Evolutionary conservation across 2,113 vertebrate species (phyloP).

Genomic region (Dinomys branickii): DNA sequence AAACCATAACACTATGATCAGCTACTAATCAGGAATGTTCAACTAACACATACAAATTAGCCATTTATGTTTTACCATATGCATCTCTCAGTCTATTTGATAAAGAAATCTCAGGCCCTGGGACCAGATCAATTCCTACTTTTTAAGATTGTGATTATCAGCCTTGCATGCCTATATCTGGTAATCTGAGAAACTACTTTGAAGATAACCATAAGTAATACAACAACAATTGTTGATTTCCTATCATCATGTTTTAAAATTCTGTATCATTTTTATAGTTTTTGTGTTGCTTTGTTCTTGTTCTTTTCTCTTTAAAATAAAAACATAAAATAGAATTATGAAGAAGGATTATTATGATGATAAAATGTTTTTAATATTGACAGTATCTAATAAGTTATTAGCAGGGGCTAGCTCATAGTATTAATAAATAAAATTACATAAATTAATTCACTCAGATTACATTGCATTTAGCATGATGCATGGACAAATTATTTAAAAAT

Average conservation of each 20-base stretch:
- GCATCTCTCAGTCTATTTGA: neutral
- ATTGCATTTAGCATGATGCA: neutral
- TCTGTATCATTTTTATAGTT: too few species aligned
- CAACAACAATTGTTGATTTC: too few species aligned
- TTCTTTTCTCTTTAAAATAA: too few species aligned
- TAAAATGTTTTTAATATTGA: constrained; percentile 29
- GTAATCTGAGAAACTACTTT: too few species aligned
- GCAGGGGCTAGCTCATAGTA: neutral
- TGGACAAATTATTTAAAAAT: constrained; percentile 5
- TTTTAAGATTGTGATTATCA: neutral
- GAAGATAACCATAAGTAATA: too few species aligned
- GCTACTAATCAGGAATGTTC: neutral
- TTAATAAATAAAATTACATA: constrained; percentile 5
- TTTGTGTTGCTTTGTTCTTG: too few species aligned
- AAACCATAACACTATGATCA: neutral
- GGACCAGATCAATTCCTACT: constrained; percentile 18
- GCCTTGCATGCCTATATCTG: too few species aligned
- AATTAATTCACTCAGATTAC: neutral
- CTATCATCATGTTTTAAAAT: too few species aligned
- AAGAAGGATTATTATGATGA: neutral
- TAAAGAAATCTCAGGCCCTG: neutral
- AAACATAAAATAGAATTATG: too few species aligned
- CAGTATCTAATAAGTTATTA: neutral
- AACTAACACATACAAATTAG: neutral
- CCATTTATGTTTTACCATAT: neutral